Percentiles rank a stretch among this genome's conserved stretches.
Conservation (phyloP, 1,140 invertebrate genomes). For the Bombus confusus region DNA sequence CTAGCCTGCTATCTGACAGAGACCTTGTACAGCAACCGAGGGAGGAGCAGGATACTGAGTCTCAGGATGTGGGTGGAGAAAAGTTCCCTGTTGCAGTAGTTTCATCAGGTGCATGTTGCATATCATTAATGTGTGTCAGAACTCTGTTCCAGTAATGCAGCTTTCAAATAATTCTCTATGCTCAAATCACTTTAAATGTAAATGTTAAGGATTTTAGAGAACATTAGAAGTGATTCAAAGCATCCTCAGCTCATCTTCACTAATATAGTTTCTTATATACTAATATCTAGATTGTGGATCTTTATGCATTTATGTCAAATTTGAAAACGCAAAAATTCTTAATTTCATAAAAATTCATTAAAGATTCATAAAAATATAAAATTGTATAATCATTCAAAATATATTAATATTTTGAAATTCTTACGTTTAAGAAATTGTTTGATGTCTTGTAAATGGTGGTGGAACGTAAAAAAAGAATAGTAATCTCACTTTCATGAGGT, state of each 20-base stretch:
- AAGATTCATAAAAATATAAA: no score
- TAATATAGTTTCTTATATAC: neutral
- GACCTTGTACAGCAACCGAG: neutral
- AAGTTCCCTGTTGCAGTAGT: slow-evolving; percentile 29
- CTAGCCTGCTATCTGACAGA: slow-evolving; percentile 16
- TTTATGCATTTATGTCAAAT: neutral
- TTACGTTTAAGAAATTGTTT: neutral
- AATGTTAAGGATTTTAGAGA: neutral
- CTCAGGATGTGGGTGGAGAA: slow-evolving; percentile 24
- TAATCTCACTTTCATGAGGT: neutral
- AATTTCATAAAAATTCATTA: no score
- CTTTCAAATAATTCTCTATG: neutral
- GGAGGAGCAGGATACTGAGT: neutral
- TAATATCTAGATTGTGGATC: neutral
- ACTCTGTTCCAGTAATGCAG: neutral
- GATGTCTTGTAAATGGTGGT: neutral
- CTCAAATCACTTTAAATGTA: neutral
- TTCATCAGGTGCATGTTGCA: slow-evolving; percentile 74
- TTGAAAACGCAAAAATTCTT: neutral
- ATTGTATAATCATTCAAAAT: neutral
- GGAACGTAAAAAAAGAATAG: neutral
- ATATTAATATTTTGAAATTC: neutral
- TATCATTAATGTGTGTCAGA: slow-evolving; percentile 61
- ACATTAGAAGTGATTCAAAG: neutral
- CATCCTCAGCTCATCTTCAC: neutral